These are phyloP conservation scores for Limnephilus lunatus DNA, from an alignment of 2,888 invertebrate genomes.

Conservation along the genomic window DNA sequence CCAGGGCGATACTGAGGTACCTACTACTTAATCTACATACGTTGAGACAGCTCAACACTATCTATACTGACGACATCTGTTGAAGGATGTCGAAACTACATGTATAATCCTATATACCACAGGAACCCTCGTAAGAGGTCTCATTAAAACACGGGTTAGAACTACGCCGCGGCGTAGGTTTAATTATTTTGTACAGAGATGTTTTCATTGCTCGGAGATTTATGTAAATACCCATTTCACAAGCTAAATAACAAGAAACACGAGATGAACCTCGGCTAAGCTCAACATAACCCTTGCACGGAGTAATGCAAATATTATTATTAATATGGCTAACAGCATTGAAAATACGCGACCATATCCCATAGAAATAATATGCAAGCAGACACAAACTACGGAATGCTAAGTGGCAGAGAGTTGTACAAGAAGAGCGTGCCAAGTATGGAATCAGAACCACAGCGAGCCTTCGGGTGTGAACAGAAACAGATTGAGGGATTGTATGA, in stretches of 20 bases:
- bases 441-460: background rate
- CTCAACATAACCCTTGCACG: background rate
- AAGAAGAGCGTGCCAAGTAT: background rate
- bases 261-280: background rate
- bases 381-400: background rate
- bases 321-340: background rate
- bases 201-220: background rate
- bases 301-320: background rate
- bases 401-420: background rate
- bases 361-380: background rate
- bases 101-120: too few species aligned
- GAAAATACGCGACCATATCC: background rate
- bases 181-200: background rate
- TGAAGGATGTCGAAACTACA: too few species aligned
- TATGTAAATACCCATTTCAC: background rate
- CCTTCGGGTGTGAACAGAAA: background rate
- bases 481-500: background rate
- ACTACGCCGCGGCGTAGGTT: background rate
- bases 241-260: background rate
- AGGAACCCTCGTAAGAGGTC: background rate
- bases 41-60: too few species aligned
- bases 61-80: too few species aligned
- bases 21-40: too few species aligned
- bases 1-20: too few species aligned
- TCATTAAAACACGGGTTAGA: background rate